A percentile compares a stretch with the other conserved stretches of the same genome.
Evolutionary conservation across 1,140 invertebrate genomes (phyloP).

Genomic region (Zaprionus gabonicus): DNA sequence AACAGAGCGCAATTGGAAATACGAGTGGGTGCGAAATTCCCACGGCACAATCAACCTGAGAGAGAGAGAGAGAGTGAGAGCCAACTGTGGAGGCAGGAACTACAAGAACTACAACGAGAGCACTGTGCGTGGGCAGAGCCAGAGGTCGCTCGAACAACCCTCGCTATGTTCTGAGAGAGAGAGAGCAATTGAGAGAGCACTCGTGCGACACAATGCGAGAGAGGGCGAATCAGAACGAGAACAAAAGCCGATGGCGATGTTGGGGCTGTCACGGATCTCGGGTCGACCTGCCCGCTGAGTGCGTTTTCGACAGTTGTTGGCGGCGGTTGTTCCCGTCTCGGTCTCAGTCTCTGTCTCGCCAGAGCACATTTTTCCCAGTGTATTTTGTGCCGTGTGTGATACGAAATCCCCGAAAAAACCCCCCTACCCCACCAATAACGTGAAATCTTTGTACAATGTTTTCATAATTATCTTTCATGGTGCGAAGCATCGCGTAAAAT

Average conservation of each 20-base stretch:
- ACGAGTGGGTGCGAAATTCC: conserved; percentile 49
- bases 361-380: conserved; percentile 55
- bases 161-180: conserved; percentile 22
- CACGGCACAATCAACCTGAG: conserved; percentile 36
- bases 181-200: conserved; percentile 15
- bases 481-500: conserved; percentile 45
- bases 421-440: conserved; percentile 25
- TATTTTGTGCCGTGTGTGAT: conserved; percentile 43
- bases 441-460: conserved; percentile 63
- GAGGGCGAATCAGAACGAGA: conserved; percentile 31
- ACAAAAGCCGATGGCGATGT: conserved; percentile 49
- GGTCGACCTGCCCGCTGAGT: conserved; percentile 60
- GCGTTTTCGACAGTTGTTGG: conserved; percentile 76
- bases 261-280: conserved; percentile 50
- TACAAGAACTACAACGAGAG: neutral
- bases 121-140: conserved; percentile 6
- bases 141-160: conserved; percentile 53
- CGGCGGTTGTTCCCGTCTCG: conserved; percentile 62
- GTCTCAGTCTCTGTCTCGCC: conserved; percentile 17
- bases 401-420: conserved; percentile 35
- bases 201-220: neutral
- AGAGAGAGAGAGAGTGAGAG: conserved; percentile 17
- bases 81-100: conserved; percentile 13
- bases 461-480: conserved; percentile 58
- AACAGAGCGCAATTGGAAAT: conserved; percentile 41